Percentiles rank a stretch among this genome's conserved stretches.
Evolutionary conservation across 2,113 vertebrate genomes (phyloP).

Genomic region (Pica pica): DNA sequence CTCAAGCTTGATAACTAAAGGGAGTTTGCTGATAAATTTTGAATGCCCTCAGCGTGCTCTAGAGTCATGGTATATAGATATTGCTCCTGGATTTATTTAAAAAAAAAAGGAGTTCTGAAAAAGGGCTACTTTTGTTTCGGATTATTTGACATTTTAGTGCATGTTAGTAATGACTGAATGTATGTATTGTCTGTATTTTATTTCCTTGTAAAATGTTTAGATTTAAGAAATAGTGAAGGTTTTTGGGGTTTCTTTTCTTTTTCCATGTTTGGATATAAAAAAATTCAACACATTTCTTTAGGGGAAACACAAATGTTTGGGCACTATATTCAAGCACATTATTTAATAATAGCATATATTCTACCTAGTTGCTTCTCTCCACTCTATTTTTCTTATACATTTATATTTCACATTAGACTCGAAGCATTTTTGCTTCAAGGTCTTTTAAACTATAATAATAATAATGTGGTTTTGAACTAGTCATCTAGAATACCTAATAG

Average conservation of each 20-base stretch:
- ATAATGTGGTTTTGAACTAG: not conserved
- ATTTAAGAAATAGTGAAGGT: not conserved
- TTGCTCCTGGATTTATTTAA: not conserved
- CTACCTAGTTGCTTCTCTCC: not conserved
- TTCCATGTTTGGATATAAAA: not conserved
- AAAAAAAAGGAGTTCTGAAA: not conserved
- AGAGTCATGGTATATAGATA: not conserved
- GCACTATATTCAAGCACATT: not conserved
- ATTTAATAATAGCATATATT: not conserved
- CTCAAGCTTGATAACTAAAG: conserved; percentile 23
- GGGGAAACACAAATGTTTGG: not conserved
- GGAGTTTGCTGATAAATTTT: conserved; percentile 8
- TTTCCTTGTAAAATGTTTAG: not conserved
- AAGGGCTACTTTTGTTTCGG: not conserved
- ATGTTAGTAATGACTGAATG: not conserved
- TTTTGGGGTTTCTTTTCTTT: not conserved
- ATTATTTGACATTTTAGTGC: not conserved
- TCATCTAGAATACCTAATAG: not conserved
- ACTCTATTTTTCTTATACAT: not conserved
- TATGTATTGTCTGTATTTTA: not conserved
- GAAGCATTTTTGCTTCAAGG: not conserved
- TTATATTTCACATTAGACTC: not conserved
- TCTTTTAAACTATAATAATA: not conserved
- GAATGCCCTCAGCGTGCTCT: not conserved
- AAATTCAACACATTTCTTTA: not conserved